Evolutionary conservation across 2,797 vertebrate genomes (phyloP).

Genomic region (Phoxinus dragarum): DNA sequence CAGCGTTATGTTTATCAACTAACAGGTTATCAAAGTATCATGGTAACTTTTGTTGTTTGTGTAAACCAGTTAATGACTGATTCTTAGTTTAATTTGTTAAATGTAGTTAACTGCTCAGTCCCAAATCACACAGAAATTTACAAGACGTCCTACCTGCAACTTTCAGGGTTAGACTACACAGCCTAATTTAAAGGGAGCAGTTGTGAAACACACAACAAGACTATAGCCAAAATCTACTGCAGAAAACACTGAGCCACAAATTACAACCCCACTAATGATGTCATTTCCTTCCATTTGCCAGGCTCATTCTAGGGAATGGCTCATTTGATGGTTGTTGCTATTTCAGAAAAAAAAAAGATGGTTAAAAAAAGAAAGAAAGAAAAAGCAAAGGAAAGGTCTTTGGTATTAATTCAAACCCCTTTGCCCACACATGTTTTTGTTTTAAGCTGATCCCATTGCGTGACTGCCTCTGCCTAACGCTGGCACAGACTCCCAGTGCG

Average conservation of each 20-base stretch:
- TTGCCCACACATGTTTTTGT: constrained; percentile 82
- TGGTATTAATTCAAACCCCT: constrained; percentile 74
- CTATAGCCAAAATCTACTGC: constrained; percentile 51
- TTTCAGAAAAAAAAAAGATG: constrained; percentile 42
- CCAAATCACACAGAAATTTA: constrained; percentile 40
- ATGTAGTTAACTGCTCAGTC: constrained; percentile 14
- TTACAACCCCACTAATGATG: constrained; percentile 69
- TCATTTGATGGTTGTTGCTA: constrained; percentile 68
- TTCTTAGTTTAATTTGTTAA: background rate
- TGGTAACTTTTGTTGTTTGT: background rate
- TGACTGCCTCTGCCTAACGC: constrained; percentile 75
- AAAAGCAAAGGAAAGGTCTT: constrained; percentile 68
- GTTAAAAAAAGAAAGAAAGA: constrained; percentile 56
- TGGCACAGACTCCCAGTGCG: constrained; percentile 66
- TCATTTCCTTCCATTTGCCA: constrained; percentile 74
- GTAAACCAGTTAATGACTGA: background rate
- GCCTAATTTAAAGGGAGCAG: constrained; percentile 57
- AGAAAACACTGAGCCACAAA: constrained; percentile 70
- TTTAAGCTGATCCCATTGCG: constrained; percentile 77
- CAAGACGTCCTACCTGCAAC: constrained; percentile 37
- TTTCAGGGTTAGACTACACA: constrained; percentile 49
- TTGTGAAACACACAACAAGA: constrained; percentile 58
- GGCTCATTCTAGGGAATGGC: constrained; percentile 63
- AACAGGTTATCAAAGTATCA: background rate
- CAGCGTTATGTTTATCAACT: no score